These are phyloP conservation scores for Nannoperca obscura DNA, from an alignment of 2,797 vertebrate genomes.

Conservation along the genomic window DNA sequence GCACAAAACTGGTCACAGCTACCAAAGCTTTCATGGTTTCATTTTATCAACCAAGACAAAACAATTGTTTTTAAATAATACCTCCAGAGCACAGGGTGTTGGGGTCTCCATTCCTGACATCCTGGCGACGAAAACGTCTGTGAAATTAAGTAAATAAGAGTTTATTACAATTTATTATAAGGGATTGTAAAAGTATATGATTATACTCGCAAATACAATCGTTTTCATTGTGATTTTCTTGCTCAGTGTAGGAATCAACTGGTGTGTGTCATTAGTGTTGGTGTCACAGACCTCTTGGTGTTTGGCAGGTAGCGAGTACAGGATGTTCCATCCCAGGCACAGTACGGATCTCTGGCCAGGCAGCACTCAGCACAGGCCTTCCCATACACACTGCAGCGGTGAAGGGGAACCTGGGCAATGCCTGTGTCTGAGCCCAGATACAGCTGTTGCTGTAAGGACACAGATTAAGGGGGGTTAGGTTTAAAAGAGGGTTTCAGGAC, in stretches of 20 bases:
- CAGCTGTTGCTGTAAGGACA: conserved; percentile 91
- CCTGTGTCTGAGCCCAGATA: conserved; percentile 90
- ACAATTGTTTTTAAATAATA: conserved; percentile 68
- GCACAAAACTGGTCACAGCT: background rate
- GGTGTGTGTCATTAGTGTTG: background rate
- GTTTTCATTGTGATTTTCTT: background rate
- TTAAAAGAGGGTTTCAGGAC: conserved; percentile 8
- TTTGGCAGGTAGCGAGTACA: conserved; percentile 94
- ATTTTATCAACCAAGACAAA: conserved; percentile 16
- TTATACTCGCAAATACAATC: background rate
- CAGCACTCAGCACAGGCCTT: conserved; percentile 95
- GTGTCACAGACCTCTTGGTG: conserved; percentile 88
- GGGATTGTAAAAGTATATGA: background rate
- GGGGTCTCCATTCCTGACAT: conserved; percentile 95
- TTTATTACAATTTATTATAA: background rate
- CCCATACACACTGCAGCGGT: conserved; percentile 92
- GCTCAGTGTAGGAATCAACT: background rate
- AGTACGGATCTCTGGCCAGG: conserved; percentile 94
- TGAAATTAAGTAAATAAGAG: background rate
- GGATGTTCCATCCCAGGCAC: conserved; percentile 92
- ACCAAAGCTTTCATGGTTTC: background rate
- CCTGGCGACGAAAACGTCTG: conserved; percentile 95
- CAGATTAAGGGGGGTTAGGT: background rate
- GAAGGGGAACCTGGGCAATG: conserved; percentile 91
- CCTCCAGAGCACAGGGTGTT: conserved; percentile 94